Percentiles rank a stretch among this genome's conserved stretches.
phyloP scores from a whole-genome alignment of 1,140 invertebrate genomes.

The Hormaphis cornu region DNA sequence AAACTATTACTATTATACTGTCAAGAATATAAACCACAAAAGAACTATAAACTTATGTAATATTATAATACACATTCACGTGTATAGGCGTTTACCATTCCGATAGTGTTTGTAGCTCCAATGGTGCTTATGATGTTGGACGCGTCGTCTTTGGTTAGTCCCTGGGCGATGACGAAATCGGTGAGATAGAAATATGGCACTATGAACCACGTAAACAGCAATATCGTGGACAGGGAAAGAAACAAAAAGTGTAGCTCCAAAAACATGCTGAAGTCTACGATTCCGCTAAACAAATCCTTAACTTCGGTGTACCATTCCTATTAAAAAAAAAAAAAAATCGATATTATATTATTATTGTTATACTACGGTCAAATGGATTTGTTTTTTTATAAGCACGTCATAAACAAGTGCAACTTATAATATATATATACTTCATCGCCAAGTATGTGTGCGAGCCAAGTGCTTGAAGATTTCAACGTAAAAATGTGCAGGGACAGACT shows the following conservation, averaged over 20 bases:
- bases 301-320: slow-evolving; percentile 70
- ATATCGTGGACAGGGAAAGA: slow-evolving; percentile 69
- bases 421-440: no score
- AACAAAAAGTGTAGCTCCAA: slow-evolving; percentile 67
- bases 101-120: slow-evolving; percentile 75
- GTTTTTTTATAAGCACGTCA: no score
- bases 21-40: no score
- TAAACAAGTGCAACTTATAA: no score
- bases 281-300: slow-evolving; percentile 57
- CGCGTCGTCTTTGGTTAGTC: slow-evolving; percentile 53
- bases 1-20: no score
- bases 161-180: slow-evolving; percentile 47
- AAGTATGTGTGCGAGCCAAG: no score
- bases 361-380: no score
- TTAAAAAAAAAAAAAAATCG: slow-evolving; percentile 36
- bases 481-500: no score
- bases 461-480: no score
- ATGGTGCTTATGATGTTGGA: slow-evolving; percentile 69
- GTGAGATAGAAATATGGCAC: slow-evolving; percentile 81
- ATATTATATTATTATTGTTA: background rate
- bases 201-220: slow-evolving; percentile 84
- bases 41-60: no score
- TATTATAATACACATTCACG: no score
- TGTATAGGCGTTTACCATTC: no score
- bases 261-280: slow-evolving; percentile 72